Conservation (phyloP, 2,113 vertebrate genomes). For the Diadophis punctatus region DNA sequence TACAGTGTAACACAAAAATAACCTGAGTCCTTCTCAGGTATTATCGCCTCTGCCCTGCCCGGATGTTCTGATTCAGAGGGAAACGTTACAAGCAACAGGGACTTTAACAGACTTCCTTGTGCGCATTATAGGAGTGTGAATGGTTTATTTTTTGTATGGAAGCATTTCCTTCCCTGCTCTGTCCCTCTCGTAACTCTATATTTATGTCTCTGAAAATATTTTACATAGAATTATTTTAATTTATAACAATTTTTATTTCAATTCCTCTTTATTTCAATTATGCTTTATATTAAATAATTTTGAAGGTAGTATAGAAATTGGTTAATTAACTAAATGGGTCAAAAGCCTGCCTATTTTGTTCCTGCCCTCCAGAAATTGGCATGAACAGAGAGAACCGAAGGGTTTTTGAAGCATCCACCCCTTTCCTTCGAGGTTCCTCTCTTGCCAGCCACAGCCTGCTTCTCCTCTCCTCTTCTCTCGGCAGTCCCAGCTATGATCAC, state of each 20-base stretch:
- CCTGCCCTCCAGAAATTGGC: background rate
- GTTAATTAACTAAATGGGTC: background rate
- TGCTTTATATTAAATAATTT: background rate
- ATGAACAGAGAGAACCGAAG: background rate
- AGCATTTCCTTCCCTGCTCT: background rate
- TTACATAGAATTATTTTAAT: background rate
- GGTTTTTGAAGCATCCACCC: background rate
- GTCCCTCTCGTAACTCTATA: background rate
- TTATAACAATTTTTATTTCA: background rate
- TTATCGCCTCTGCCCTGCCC: background rate
- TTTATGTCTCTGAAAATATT: background rate
- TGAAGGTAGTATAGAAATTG: background rate
- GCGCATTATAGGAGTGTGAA: background rate
- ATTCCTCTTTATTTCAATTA: background rate
- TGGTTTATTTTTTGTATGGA: background rate
- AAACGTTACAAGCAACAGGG: background rate
- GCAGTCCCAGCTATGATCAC: slow-evolving; percentile 97
- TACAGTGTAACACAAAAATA: background rate
- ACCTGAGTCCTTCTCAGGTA: background rate
- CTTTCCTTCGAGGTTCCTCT: background rate
- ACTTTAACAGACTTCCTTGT: background rate
- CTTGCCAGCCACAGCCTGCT: background rate
- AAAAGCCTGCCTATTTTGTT: background rate
- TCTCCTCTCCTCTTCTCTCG: background rate
- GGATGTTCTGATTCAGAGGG: background rate